These are phyloP conservation scores for Lates japonicus DNA, from an alignment of 2,797 vertebrate genomes.

Conservation along the genomic window DNA sequence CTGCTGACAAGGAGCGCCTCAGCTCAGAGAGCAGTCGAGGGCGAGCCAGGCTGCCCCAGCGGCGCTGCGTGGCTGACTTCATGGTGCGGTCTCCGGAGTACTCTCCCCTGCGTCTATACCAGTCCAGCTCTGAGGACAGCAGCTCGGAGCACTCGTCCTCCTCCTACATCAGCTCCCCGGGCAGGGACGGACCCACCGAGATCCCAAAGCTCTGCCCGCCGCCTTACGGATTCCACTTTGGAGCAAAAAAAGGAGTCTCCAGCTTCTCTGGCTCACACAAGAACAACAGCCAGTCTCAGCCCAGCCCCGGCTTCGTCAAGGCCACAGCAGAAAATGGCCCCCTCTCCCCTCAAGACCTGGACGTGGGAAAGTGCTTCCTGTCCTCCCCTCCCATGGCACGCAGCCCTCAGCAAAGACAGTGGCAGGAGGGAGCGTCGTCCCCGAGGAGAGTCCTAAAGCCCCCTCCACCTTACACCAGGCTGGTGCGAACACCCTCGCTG, in stretches of 20 bases:
- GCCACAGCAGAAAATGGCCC: conserved; percentile 34
- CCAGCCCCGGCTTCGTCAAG: conserved; percentile 20
- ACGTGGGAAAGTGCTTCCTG: conserved; percentile 68
- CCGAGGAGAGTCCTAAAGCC: conserved; percentile 75
- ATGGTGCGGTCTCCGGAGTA: conserved; percentile 84
- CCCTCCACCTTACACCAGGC: conserved; percentile 86
- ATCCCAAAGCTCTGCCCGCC: conserved; percentile 83
- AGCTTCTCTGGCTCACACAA: conserved; percentile 47
- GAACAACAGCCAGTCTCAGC: conserved; percentile 60
- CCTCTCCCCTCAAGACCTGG: conserved; percentile 60
- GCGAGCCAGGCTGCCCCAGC: conserved; percentile 81
- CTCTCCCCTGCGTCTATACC: conserved; percentile 81
- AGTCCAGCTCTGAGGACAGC: conserved; percentile 91
- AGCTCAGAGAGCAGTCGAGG: conserved; percentile 76
- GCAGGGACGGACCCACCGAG: conserved; percentile 77
- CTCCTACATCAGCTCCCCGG: conserved; percentile 86
- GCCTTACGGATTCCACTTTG: conserved; percentile 85
- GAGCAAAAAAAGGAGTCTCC: conserved; percentile 63
- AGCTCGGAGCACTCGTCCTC: conserved; percentile 90
- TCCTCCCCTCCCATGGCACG: conserved; percentile 41
- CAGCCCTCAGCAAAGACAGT: conserved; percentile 62
- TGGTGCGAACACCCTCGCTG: conserved; percentile 89
- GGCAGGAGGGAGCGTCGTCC: conserved; percentile 70
- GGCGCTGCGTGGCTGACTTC: conserved; percentile 84
- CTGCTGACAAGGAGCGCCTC: conserved; percentile 64